These are phyloP conservation scores for Corynorhinus townsendii DNA, from an alignment of 2,113 vertebrate genomes.

Conservation along the genomic window DNA sequence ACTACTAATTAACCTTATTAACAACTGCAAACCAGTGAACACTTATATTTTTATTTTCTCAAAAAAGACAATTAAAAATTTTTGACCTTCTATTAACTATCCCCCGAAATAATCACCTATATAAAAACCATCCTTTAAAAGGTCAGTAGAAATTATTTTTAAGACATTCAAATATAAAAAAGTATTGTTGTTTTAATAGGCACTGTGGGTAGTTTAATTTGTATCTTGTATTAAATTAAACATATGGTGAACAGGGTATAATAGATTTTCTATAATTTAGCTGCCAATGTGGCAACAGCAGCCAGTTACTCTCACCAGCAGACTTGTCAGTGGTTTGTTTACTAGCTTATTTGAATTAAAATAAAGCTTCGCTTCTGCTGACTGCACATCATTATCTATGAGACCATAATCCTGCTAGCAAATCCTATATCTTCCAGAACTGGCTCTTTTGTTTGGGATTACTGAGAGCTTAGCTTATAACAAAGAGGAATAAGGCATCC, in stretches of 20 bases:
- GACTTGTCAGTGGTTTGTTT: constrained; percentile 96
- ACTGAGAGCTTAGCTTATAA: constrained; percentile 98
- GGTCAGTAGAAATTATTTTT: constrained; percentile 77
- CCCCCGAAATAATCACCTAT: constrained; percentile 67
- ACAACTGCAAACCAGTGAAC: constrained; percentile 69
- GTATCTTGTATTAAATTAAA: constrained; percentile 87
- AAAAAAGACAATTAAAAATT: constrained; percentile 64
- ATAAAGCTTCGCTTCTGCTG: constrained; percentile 96
- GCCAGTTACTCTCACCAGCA: constrained; percentile 87
- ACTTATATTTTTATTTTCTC: constrained; percentile 72
- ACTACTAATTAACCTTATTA: constrained; percentile 83
- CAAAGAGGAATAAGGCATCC: constrained; percentile 99
- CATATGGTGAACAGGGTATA: constrained; percentile 85
- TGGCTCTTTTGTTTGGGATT: constrained; percentile 99
- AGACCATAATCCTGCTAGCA: constrained; percentile 94
- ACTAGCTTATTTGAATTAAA: constrained; percentile 99
- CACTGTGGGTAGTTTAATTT: constrained; percentile 84
- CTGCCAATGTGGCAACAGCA: constrained; percentile 85
- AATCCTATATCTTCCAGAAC: constrained; percentile 95
- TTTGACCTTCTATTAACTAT: constrained; percentile 66
- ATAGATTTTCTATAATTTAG: constrained; percentile 88
- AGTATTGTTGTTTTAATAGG: constrained; percentile 85
- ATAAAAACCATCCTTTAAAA: constrained; percentile 74
- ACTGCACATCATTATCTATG: constrained; percentile 95
- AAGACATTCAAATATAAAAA: constrained; percentile 79